Base-by-base conservation (phyloP, 2,113 vertebrate genomes). In the Ceratotherium simum region DNA sequence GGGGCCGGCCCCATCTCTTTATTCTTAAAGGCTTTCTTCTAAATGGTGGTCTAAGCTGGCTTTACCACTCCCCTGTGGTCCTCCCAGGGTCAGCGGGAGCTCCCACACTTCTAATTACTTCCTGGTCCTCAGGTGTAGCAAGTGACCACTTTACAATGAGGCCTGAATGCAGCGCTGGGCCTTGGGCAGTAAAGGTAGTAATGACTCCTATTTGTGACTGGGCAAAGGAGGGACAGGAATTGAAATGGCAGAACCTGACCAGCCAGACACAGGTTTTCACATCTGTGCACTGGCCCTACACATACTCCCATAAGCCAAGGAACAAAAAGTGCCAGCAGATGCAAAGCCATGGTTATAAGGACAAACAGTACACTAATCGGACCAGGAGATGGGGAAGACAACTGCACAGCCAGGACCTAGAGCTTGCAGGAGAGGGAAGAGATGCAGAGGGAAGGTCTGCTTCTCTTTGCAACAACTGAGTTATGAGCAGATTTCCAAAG, bases 41-140 rank as follows among this genome's bases (percentile, higher is more conserved):
- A 64, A 36, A 62, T 13, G 11, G 51, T 25, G 33, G 60, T 51
- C 56, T 42, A 21, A 0, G 69, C n/a, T 1, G 20, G 70, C 42
- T 36, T 13, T 1, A 29, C 42, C 11, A 2, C 3, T 48, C 13
- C 39, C 42, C 42, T 9, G 18, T 1, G 7, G 7, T 23, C 31
- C 46, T 56, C 58, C 14, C 13, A 39, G 54, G 14, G 67, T 51
- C 14, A 23, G 13, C 36, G 12, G 36, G 54, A 31, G 8, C 48
- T 25, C 58, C 46, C 14, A 36, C 42, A 67, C 31, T 6, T 3
- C 13, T 13, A 39, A 42, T 33, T 39, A 65, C 60, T 39, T 58
- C 13, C 2, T 20, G 36, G 65, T 18, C 54, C 10, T 20, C 60
- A 17, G 23, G 51, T 48, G 84, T 33, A 78, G 39, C 51, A 64